Conservation (phyloP, 2,113 vertebrate genomes). For the Catagonus wagneri region DNA sequence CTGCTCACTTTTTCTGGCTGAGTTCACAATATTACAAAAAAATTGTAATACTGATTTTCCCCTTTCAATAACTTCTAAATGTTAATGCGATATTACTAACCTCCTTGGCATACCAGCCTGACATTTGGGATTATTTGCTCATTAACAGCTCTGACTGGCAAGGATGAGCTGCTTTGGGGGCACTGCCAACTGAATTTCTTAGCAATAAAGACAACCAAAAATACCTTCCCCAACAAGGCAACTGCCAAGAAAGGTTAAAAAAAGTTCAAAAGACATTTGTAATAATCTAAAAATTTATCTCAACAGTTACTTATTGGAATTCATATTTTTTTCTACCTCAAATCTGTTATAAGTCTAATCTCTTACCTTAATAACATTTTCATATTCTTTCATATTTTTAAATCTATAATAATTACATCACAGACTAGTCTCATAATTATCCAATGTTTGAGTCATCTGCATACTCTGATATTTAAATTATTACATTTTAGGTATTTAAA, state of each 20-base stretch:
- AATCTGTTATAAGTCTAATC: slow-evolving; percentile 37
- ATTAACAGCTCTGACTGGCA: slow-evolving; percentile 73
- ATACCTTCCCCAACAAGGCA: slow-evolving; percentile 63
- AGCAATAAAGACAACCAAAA: slow-evolving; percentile 72
- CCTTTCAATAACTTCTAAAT: slow-evolving; percentile 73
- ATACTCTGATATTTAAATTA: slow-evolving; percentile 12
- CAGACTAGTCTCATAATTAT: slow-evolving; percentile 41
- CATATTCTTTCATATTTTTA: slow-evolving; percentile 35
- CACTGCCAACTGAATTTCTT: slow-evolving; percentile 66
- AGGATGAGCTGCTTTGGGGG: slow-evolving; percentile 51
- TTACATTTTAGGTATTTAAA: slow-evolving; percentile 49
- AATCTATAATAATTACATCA: slow-evolving; percentile 34
- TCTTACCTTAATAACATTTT: slow-evolving; percentile 54
- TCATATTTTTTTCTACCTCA: slow-evolving; percentile 23
- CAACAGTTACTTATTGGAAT: slow-evolving; percentile 8
- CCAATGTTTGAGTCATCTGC: slow-evolving; percentile 17
- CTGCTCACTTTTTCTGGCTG: slow-evolving; percentile 57
- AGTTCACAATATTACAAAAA: slow-evolving; percentile 56
- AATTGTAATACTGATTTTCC: slow-evolving; percentile 63
- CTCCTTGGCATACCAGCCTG: slow-evolving; percentile 71
- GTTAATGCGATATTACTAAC: slow-evolving; percentile 75
- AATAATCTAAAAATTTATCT: slow-evolving; percentile 52
- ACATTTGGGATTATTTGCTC: slow-evolving; percentile 76
- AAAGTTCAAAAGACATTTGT: slow-evolving; percentile 28
- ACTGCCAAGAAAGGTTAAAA: slow-evolving; percentile 63